These are phyloP conservation scores for Dasypogon diadema DNA, from an alignment of 2,888 invertebrate genomes.

Conservation along the genomic window DNA sequence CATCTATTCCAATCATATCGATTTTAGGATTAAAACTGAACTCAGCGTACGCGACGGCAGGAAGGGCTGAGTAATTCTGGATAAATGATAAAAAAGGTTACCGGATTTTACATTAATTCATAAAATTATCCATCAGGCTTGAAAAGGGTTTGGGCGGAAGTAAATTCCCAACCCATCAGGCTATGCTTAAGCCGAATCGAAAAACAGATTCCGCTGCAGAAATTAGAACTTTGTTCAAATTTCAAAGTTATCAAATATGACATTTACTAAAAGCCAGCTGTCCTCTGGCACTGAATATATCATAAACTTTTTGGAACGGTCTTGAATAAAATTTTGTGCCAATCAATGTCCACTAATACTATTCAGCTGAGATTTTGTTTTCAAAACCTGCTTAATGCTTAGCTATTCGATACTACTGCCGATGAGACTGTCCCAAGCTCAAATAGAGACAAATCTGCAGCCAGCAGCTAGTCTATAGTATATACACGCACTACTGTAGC, in stretches of 20 bases:
- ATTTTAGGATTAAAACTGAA: slow-evolving; percentile 62
- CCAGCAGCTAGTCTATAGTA: slow-evolving; percentile 18
- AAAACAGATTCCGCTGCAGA: not conserved
- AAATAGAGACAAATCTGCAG: slow-evolving; percentile 35
- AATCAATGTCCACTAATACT: slow-evolving; percentile 47
- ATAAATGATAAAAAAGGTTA: slow-evolving; percentile 42
- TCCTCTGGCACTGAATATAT: not conserved
- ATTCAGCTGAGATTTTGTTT: slow-evolving; percentile 43
- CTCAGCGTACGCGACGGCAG: slow-evolving; percentile 6
- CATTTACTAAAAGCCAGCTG: not conserved
- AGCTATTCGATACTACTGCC: slow-evolving; percentile 38
- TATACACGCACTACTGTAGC: slow-evolving; percentile 32
- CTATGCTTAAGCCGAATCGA: not conserved
- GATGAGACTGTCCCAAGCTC: slow-evolving; percentile 34
- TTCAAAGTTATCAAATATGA: not conserved
- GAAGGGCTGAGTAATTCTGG: not conserved
- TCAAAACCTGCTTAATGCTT: slow-evolving; percentile 48
- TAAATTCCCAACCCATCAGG: not conserved
- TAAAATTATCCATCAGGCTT: slow-evolving; percentile 39
- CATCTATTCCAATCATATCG: slow-evolving; percentile 58
- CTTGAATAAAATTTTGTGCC: slow-evolving; percentile 33
- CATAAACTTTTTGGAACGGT: not conserved
- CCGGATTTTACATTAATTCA: slow-evolving; percentile 47
- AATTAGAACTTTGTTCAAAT: not conserved
- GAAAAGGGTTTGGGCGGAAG: not conserved